A percentile compares a stretch with the other conserved stretches of the same genome.
Evolutionary conservation across 2,888 invertebrate genomes (phyloP).

Genomic region (Cataglyphis livida): DNA sequence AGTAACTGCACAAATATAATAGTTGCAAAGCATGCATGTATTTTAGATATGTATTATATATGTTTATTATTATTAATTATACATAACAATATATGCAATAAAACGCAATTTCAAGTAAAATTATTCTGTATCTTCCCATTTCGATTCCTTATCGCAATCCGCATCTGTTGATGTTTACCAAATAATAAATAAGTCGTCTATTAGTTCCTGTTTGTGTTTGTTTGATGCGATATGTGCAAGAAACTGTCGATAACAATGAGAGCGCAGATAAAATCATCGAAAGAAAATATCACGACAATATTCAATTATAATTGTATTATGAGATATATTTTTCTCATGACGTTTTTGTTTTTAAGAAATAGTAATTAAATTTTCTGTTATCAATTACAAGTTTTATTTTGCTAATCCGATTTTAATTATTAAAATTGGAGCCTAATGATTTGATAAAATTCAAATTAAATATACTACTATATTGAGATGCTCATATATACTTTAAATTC

Average conservation of each 20-base stretch:
- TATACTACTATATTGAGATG: not conserved
- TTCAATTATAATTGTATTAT: not conserved
- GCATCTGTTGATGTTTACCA: slow-evolving; percentile 14
- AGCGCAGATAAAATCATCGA: not conserved
- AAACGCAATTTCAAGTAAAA: slow-evolving; percentile 24
- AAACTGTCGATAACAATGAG: not conserved
- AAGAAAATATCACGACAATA: not conserved
- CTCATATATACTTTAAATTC: not conserved
- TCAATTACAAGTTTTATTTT: not conserved
- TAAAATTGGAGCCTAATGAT: not conserved
- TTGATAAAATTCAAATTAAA: not conserved
- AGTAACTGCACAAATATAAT: not conserved
- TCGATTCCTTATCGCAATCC: not conserved
- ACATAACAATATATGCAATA: slow-evolving; percentile 10
- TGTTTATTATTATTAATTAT: slow-evolving; percentile 28
- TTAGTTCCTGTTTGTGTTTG: slow-evolving; percentile 9
- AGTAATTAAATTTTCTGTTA: not conserved
- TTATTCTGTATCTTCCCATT: slow-evolving; percentile 17
- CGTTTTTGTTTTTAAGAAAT: not conserved
- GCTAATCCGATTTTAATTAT: not conserved
- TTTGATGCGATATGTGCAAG: not conserved
- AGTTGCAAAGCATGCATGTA: not conserved
- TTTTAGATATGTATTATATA: slow-evolving; percentile 5
- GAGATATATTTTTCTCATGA: not conserved
- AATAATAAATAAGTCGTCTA: slow-evolving; percentile 6